phyloP scores from a whole-genome alignment of 2,888 invertebrate species.

The Cerceris rybyensis region DNA sequence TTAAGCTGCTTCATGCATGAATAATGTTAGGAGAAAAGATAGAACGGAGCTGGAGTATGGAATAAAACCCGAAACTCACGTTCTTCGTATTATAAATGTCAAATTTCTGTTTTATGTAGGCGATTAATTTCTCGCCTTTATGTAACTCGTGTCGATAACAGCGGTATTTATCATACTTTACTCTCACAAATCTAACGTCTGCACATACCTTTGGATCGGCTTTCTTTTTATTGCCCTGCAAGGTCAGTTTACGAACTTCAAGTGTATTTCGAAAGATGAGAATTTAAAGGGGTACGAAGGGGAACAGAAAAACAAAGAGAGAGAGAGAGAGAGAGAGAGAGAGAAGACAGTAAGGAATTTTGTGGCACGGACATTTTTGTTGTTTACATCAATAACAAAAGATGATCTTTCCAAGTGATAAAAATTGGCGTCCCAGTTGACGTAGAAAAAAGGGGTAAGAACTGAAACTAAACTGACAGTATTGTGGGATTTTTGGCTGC shows the following conservation, averaged over 20 bases:
- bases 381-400: not conserved
- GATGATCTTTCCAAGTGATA: too few species aligned
- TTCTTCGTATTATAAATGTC: slow-evolving; percentile 46
- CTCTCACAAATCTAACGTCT: slow-evolving; percentile 31
- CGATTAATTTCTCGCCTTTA: slow-evolving; percentile 34
- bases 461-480: too few species aligned
- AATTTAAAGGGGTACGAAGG: not conserved
- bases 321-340: slow-evolving; percentile 6
- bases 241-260: too few species aligned
- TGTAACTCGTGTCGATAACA: not conserved
- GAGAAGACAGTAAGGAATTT: not conserved
- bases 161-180: slow-evolving; percentile 31
- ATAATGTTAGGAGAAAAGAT: slow-evolving; percentile 35
- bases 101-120: slow-evolving; percentile 43
- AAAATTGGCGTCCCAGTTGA: too few species aligned
- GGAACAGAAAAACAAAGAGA: not conserved
- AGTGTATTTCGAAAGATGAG: not conserved
- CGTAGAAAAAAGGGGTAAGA: too few species aligned
- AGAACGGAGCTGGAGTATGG: slow-evolving; percentile 16
- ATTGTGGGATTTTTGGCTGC: too few species aligned
- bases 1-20: slow-evolving; percentile 31
- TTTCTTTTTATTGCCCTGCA: too few species aligned
- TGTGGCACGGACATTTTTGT: not conserved
- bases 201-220: not conserved
- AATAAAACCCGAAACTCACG: slow-evolving; percentile 23